A percentile compares a stretch with the other conserved stretches of the same genome.
phyloP scores from a whole-genome alignment of 2,888 invertebrate species.

The Amphiduros pacificus region DNA sequence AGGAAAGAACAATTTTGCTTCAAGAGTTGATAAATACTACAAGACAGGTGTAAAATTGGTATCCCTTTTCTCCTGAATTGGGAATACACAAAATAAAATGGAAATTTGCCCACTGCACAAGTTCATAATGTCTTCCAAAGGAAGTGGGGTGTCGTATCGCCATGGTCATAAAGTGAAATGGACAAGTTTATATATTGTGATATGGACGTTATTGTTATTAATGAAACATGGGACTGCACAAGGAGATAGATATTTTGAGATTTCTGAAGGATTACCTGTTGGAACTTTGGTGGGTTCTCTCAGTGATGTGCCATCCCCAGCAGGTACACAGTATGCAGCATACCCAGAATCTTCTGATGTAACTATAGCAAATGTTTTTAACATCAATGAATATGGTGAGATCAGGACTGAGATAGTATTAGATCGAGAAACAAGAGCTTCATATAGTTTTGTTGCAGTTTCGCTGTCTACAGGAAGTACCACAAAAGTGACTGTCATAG shows the following conservation, averaged over 20 bases:
- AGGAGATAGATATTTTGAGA: neutral
- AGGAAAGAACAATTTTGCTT: too few relatives aligned
- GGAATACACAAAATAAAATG: too few relatives aligned
- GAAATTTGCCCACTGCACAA: too few relatives aligned
- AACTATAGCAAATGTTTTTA: slow-evolving; percentile 82
- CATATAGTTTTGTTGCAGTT: slow-evolving; percentile 88
- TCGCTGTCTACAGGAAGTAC: slow-evolving; percentile 71
- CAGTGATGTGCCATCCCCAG: neutral
- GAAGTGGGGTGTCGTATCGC: too few relatives aligned
- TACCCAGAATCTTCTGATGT: slow-evolving; percentile 64
- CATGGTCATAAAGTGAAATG: too few relatives aligned
- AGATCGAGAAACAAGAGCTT: slow-evolving; percentile 81
- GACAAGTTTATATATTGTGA: too few relatives aligned
- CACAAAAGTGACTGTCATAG: slow-evolving; percentile 80
- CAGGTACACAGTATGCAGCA: neutral
- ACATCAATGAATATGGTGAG: slow-evolving; percentile 87
- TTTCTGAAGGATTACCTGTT: slow-evolving; percentile 2
- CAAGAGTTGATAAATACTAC: too few relatives aligned
- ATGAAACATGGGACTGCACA: slow-evolving; percentile 17
- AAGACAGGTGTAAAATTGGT: too few relatives aligned
- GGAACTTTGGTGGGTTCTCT: slow-evolving; percentile 12
- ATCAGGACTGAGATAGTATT: slow-evolving; percentile 83
- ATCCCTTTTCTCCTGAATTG: too few relatives aligned
- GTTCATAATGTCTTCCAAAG: too few relatives aligned
- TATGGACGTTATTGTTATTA: slow-evolving; percentile 11